Base-by-base conservation (phyloP, 2,797 vertebrate species). In the Eupleurogrammus muticus region DNA sequence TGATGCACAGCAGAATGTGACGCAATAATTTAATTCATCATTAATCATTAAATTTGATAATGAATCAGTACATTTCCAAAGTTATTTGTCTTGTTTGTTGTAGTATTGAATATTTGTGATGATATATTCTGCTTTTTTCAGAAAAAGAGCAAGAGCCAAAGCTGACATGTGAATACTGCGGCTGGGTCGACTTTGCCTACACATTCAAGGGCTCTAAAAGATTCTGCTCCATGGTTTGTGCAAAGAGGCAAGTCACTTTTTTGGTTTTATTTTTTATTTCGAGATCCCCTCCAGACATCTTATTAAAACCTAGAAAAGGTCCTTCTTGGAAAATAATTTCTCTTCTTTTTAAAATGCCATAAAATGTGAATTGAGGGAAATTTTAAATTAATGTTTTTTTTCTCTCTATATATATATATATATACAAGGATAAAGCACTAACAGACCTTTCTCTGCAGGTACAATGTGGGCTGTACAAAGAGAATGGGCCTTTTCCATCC, bases 141-240 rank as follows among this genome's bases (percentile, higher is more conserved):
- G 96, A 96, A 71, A 97, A 96, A 72, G 94, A 95, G 10, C 89
- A 92, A 4, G 96, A 96, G 68, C 97, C 97, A 35, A 99, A 97
- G 87, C 90, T 99, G 93, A 98, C 97, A 8, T 99, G 98, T 53
- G 98, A 99, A 76, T 96, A 98, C 87, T 99, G 98, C 0, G 98
- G 98, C 71, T 96, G 96, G 81, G 96, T 99, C 2, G 96, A 98
- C 90, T 97, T 99, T 19, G 96, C 96, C 13, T 97, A 96, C 91
- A 99, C 97, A 24, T 99, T 99, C 92, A 99, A 99, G 90, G 95
- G 97, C 74, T 97, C 98, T 0, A 99, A 98, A 84, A 94, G 97
- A 28, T 99, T 99, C 89, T 99, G 98, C 79, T 99, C 98, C 16
- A 95, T 97, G 93, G 97, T 97, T 7, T 99, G 98, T 80, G 97